Conservation (phyloP, 2,797 vertebrate species). For the Crenuchus spilurus region DNA sequence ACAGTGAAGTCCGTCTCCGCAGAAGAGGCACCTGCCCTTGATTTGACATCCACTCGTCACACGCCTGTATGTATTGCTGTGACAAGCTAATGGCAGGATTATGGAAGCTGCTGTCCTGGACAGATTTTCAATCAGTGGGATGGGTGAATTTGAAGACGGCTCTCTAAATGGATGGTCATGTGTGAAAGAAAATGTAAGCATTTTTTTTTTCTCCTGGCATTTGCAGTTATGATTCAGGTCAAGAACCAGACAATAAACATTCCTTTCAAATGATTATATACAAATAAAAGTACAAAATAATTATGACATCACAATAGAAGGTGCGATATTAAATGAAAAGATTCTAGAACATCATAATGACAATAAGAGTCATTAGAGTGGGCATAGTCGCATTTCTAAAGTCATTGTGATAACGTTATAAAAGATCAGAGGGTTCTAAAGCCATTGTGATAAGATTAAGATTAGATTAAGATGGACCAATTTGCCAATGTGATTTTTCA, state of each 20-base stretch:
- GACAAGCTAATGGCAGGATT: constrained; percentile 31
- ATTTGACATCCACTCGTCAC: constrained; percentile 37
- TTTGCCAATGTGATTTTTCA: too few relatives aligned
- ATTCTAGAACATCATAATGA: not conserved
- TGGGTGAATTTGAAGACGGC: constrained; percentile 1
- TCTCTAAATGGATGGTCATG: not conserved
- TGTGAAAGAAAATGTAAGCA: not conserved
- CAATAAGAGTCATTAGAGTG: too few relatives aligned
- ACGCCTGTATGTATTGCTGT: constrained; percentile 4
- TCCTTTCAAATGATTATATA: too few relatives aligned
- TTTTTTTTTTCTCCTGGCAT: not conserved
- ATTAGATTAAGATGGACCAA: too few relatives aligned
- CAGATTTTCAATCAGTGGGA: constrained; percentile 23
- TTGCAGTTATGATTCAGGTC: constrained; percentile 6
- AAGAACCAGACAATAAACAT: too few relatives aligned
- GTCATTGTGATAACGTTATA: not conserved
- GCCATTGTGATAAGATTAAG: too few relatives aligned
- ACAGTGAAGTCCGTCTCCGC: not conserved
- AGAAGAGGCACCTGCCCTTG: constrained; percentile 32
- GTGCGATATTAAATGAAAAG: too few relatives aligned
- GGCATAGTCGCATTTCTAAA: too few relatives aligned
- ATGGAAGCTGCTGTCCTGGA: constrained; percentile 15
- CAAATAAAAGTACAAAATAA: too few relatives aligned
- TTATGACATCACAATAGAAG: too few relatives aligned
- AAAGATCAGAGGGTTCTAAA: too few relatives aligned